Evolutionary conservation across 2,797 vertebrate species (phyloP), one percentile per base, ranked within the genome.

Genomic region (Ctenopoma multispine): DNA sequence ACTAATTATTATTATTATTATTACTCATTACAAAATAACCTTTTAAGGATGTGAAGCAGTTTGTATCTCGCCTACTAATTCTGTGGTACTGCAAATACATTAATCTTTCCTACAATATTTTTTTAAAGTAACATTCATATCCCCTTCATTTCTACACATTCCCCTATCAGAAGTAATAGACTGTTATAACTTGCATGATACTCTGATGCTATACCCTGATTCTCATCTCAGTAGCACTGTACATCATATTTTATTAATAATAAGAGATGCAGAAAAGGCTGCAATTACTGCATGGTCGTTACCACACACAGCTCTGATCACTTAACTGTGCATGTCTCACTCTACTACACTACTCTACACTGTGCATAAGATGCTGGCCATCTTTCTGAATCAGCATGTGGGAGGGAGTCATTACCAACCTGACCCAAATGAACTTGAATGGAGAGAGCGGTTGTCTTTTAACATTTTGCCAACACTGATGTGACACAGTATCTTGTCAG

Each of bases 241-340:
- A 63, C 72, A 81, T 93, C 80, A 92, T 92, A 89, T 93, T 93
- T 93, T 91, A 94, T 93, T 93, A 87, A 92, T 91, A 83, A 82
- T 82, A 85, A 87, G 81, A 77, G 84, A 88, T 79, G 84, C 88
- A 79, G 83, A 89, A 75, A 90, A 80, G 60, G 79, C 74, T 80
- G 77, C 87, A 92, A 89, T 92, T 90, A 93, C 74, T 27, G 68
- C 41, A 18, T 64, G 65, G 73, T 49, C 56, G 44, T 85, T 83
- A 70, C 78, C 38, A 66, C 69, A 66, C 69, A 72, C 68, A 48
- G 80, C 64, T 72, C 23, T 48, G 67, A 82, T 77, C 79, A 63
- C 21, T 78, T 69, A 83, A 77, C 72, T 69, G 14, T 82, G 75
- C 65, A 34, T 51, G 65, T 76, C 70, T 86, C 60, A 58, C 71